Evolutionary conservation across 2,113 vertebrate genomes (phyloP).

Genomic region (Martes martes): DNA sequence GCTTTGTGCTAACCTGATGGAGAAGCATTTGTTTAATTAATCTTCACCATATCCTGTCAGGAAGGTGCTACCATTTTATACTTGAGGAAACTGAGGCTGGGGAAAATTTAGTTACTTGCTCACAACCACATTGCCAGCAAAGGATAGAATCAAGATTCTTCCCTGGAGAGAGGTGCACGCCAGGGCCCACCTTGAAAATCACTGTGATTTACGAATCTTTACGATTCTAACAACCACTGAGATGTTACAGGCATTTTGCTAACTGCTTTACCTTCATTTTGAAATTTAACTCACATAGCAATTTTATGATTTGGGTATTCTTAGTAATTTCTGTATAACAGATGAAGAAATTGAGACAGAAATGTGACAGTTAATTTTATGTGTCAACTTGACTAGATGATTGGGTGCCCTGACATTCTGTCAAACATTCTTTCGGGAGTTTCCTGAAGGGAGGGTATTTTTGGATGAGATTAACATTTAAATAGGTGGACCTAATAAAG

Average conservation of each 20-base stretch:
- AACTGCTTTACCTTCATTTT: background rate
- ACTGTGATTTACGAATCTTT: background rate
- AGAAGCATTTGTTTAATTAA: background rate
- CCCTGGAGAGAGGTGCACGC: too few relatives aligned
- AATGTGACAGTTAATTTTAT: background rate
- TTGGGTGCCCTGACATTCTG: background rate
- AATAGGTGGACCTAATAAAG: background rate
- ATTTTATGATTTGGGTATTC: background rate
- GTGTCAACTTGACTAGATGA: background rate
- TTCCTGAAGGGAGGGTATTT: background rate
- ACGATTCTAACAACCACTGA: background rate
- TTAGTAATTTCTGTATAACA: background rate
- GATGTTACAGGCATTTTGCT: background rate
- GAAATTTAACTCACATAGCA: background rate
- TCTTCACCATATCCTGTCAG: background rate
- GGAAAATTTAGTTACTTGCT: background rate
- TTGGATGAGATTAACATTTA: background rate
- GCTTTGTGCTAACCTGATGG: background rate
- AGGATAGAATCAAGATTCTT: background rate
- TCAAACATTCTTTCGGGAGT: background rate
- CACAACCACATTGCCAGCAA: background rate
- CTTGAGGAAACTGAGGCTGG: background rate
- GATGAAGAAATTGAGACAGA: background rate
- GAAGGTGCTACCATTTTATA: background rate
- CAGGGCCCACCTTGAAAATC: background rate